phyloP scores from a whole-genome alignment of 2,888 invertebrate species.

The Nebria brevicollis region DNA sequence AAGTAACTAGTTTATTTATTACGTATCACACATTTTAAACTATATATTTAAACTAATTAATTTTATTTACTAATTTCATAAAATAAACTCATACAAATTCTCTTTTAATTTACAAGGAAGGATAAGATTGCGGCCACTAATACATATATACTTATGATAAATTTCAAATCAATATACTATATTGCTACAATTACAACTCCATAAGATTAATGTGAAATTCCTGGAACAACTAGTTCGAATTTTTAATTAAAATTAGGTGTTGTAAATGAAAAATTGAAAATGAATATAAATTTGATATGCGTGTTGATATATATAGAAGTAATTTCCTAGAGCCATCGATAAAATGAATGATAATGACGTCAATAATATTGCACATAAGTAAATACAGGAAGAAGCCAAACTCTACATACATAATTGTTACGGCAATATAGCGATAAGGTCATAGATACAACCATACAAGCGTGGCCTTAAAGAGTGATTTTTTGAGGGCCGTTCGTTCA shows the following conservation, averaged over 20 bases:
- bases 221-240: neutral
- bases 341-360: neutral
- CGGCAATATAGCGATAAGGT: constrained; percentile 18
- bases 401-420: neutral
- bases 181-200: too few species aligned
- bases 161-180: neutral
- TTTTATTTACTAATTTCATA: too few species aligned
- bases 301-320: neutral
- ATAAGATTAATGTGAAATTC: too few species aligned
- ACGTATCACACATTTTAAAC: too few species aligned
- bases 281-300: too few species aligned
- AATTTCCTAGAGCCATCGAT: neutral
- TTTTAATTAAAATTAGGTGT: too few species aligned
- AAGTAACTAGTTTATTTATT: too few species aligned
- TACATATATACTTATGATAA: neutral
- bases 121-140: too few species aligned
- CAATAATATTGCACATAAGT: neutral
- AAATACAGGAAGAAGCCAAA: neutral
- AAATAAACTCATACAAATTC: too few species aligned
- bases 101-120: too few species aligned
- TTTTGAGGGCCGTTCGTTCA: constrained; percentile 34
- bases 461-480: constrained; percentile 19
- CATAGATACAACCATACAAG: constrained; percentile 23
- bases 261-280: too few species aligned
- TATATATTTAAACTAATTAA: too few species aligned